phyloP scores from a whole-genome alignment of 2,888 invertebrate species.

The Tetragonisca angustula region DNA sequence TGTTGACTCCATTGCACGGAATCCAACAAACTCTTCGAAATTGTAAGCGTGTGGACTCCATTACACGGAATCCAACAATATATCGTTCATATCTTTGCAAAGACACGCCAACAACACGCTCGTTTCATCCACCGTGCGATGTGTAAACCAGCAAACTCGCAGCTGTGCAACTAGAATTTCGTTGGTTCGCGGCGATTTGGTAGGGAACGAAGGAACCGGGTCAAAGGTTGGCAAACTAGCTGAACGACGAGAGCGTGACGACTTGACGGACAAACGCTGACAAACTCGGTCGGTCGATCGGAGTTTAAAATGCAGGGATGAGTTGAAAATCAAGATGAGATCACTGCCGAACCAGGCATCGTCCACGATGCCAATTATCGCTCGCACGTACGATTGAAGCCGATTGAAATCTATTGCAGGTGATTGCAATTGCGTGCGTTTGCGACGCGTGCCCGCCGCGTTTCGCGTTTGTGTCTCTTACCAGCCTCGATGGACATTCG shows the following conservation, averaged over 20 bases:
- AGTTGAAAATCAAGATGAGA: conserved; percentile 67
- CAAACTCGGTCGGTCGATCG: not conserved
- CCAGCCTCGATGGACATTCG: conserved; percentile 11
- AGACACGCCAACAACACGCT: too few relatives aligned
- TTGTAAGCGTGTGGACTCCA: too few relatives aligned
- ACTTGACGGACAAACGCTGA: conserved; percentile 14
- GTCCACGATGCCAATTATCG: conserved; percentile 40
- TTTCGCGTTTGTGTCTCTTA: not conserved
- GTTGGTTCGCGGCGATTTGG: not conserved
- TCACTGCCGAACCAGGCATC: conserved; percentile 57
- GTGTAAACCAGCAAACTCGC: too few relatives aligned
- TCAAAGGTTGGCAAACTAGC: conserved; percentile 19
- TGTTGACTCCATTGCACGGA: too few relatives aligned
- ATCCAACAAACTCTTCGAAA: too few relatives aligned
- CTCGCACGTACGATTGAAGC: conserved; percentile 12
- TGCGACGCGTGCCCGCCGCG: conserved; percentile 23
- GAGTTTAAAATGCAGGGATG: conserved; percentile 29
- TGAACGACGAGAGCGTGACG: not conserved
- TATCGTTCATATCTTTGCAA: too few relatives aligned
- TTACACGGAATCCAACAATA: too few relatives aligned
- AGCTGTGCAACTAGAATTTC: too few relatives aligned
- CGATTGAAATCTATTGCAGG: conserved; percentile 49
- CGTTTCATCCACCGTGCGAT: too few relatives aligned
- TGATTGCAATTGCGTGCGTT: conserved; percentile 47
- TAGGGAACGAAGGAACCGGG: not conserved